These are phyloP conservation scores for Chrysogorgia sp. DNA, from an alignment of 92 coral and sea anemone species.

Conservation along the genomic window DNA sequence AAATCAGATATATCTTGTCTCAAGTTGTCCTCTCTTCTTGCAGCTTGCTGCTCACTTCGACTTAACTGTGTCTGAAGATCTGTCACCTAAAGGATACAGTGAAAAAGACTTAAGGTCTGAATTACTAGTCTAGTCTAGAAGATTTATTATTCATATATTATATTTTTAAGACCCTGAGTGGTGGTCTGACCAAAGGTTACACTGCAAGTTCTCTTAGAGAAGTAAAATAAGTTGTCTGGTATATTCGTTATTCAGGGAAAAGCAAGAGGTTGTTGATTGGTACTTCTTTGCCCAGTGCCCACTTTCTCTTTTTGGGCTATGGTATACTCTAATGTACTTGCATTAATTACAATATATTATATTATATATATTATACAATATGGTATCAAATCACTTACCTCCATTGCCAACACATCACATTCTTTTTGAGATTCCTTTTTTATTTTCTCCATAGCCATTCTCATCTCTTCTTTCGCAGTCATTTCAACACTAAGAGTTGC, in stretches of 20 bases:
- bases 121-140: too few species aligned
- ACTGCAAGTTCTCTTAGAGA: too few species aligned
- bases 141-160: too few species aligned
- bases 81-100: slow-evolving; percentile 54
- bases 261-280: too few species aligned
- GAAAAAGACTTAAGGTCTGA: too few species aligned
- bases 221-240: too few species aligned
- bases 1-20: slow-evolving; percentile 90
- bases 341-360: background rate
- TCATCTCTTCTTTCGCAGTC: slow-evolving; percentile 91
- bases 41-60: slow-evolving; percentile 84
- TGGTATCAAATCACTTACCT: slow-evolving; percentile 41
- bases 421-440: slow-evolving; percentile 74
- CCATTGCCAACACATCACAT: slow-evolving; percentile 78
- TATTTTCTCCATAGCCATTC: slow-evolving; percentile 84
- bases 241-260: too few species aligned
- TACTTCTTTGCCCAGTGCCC: too few species aligned
- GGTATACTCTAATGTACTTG: background rate
- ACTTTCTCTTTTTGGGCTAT: too few species aligned
- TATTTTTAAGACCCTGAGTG: too few species aligned
- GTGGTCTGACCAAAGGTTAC: too few species aligned
- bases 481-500: slow-evolving; percentile 93
- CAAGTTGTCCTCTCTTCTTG: slow-evolving; percentile 88
- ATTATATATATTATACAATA: background rate
- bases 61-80: slow-evolving; percentile 84